phyloP scores from a whole-genome alignment of 2,888 invertebrate species.

The Andrena minutula region DNA sequence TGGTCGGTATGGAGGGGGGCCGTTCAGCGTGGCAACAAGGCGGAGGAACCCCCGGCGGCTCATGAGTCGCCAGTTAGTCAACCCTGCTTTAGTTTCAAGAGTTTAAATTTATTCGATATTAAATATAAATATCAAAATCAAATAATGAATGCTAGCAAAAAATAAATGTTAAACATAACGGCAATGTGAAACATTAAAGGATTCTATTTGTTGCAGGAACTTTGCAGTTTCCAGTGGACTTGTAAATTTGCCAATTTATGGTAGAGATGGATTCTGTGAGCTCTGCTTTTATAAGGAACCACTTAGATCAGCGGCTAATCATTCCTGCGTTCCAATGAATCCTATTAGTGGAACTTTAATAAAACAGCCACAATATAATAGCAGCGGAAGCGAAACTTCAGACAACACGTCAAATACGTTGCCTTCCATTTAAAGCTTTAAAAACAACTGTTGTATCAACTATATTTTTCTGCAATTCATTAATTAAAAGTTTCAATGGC shows the following conservation, averaged over 20 bases:
- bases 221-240: constrained; percentile 80
- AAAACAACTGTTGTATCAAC: not conserved
- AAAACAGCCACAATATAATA: constrained; percentile 70
- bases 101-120: too few relatives aligned
- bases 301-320: constrained; percentile 61
- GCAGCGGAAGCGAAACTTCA: constrained; percentile 74
- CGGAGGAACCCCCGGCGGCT: too few relatives aligned
- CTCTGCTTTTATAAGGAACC: constrained; percentile 79
- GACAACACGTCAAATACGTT: constrained; percentile 71
- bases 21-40: too few relatives aligned
- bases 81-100: too few relatives aligned
- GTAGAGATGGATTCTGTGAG: constrained; percentile 74
- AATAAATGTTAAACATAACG: too few relatives aligned
- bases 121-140: too few relatives aligned
- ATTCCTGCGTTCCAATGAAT: constrained; percentile 68
- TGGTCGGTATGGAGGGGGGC: too few relatives aligned
- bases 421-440: constrained; percentile 64
- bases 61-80: too few relatives aligned
- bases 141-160: too few relatives aligned
- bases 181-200: not conserved
- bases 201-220: constrained; percentile 74
- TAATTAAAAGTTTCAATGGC: not conserved
- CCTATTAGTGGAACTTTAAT: constrained; percentile 46
- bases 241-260: constrained; percentile 77
- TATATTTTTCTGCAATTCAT: constrained; percentile 6